These are phyloP conservation scores for Pluvianellus socialis DNA, from an alignment of 2,113 vertebrate species.

Conservation along the genomic window DNA sequence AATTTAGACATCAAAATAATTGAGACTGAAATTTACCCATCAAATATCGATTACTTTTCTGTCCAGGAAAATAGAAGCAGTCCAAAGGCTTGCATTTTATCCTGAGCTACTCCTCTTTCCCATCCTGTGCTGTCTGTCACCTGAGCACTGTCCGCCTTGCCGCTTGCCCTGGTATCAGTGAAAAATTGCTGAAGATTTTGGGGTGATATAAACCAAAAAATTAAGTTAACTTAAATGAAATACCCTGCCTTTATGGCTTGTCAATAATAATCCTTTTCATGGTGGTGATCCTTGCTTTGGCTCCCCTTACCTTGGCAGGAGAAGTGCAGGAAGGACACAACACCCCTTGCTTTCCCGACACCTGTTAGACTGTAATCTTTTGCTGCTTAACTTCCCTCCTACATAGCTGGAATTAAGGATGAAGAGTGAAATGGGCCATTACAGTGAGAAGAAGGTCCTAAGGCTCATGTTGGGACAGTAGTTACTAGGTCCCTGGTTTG, in stretches of 20 bases:
- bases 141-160: neutral
- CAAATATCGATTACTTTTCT: neutral
- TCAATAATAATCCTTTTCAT: neutral
- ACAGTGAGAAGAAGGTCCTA: neutral
- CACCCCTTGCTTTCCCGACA: neutral
- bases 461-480: neutral
- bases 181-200: neutral
- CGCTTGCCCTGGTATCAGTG: neutral
- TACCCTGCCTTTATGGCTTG: neutral
- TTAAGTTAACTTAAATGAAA: neutral
- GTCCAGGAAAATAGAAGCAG: neutral
- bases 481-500: neutral
- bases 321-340: neutral
- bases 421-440: neutral
- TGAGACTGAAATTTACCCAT: neutral
- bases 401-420: neutral
- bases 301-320: neutral
- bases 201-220: neutral
- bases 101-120: neutral
- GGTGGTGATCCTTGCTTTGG: neutral
- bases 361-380: neutral
- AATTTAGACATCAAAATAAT: neutral
- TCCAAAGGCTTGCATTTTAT: neutral
- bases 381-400: neutral
- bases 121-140: neutral